These are phyloP conservation scores for Chymomyza procnemis DNA, from an alignment of 2,888 invertebrate genomes.

Conservation along the genomic window DNA sequence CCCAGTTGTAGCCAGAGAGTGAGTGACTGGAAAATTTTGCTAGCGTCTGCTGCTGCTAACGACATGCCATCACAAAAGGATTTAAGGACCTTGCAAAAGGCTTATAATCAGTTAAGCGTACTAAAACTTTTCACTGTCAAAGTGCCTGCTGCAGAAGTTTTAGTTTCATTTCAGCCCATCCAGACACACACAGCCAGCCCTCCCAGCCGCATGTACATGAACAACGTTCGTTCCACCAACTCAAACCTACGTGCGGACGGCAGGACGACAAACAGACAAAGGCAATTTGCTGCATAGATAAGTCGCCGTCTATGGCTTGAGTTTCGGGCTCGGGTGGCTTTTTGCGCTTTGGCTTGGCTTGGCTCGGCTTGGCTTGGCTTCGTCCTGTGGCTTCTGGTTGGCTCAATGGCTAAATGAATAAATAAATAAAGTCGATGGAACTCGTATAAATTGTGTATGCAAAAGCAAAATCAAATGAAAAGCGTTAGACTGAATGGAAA, in stretches of 20 bases:
- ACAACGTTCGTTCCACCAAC: no score
- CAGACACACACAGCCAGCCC: no score
- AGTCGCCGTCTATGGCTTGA: slow-evolving; percentile 16
- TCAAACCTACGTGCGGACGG: background rate
- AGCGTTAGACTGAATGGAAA: background rate
- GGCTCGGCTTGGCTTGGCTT: background rate
- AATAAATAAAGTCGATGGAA: background rate
- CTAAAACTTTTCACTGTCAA: background rate
- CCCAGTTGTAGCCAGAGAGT: background rate
- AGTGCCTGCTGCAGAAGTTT: slow-evolving; percentile 2
- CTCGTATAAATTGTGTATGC: background rate
- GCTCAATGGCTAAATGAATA: background rate
- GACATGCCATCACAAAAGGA: background rate
- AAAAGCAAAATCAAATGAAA: background rate
- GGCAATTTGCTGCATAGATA: slow-evolving; percentile 19
- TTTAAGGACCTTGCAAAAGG: background rate
- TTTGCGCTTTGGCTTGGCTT: slow-evolving; percentile 15
- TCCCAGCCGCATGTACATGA: no score
- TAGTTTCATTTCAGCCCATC: background rate
- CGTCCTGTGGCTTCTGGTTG: slow-evolving; percentile 16
- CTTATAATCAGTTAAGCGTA: slow-evolving; percentile 4
- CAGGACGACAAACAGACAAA: background rate
- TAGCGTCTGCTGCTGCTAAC: background rate
- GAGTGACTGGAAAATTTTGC: background rate
- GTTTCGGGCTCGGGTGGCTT: slow-evolving; percentile 9